These are phyloP conservation scores for Morpho deidamia DNA, from an alignment of 2,888 invertebrate genomes.

Conservation along the genomic window DNA sequence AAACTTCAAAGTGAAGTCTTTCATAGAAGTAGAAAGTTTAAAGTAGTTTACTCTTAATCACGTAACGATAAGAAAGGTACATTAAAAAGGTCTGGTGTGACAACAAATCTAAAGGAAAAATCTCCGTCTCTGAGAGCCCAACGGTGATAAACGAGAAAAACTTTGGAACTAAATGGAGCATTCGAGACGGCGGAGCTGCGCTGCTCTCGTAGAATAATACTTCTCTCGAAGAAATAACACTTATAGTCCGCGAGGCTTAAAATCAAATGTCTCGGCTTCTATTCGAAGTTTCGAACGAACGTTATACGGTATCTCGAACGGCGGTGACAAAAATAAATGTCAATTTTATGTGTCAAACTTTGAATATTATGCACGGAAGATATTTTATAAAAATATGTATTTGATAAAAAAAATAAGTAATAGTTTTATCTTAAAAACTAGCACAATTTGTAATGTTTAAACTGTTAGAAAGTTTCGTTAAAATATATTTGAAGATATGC, in stretches of 20 bases:
- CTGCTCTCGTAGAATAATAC: constrained; percentile 76
- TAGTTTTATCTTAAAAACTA: no score
- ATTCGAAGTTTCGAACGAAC: constrained; percentile 52
- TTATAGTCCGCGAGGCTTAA: constrained; percentile 77
- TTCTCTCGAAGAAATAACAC: constrained; percentile 76
- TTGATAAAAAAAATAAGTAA: no score
- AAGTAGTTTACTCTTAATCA: constrained; percentile 53
- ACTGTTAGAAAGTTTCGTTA: no score
- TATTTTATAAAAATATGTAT: not conserved
- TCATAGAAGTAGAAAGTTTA: not conserved
- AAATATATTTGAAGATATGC: no score
- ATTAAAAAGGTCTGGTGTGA: constrained; percentile 79
- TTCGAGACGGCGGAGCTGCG: constrained; percentile 74
- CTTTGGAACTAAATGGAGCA: constrained; percentile 79
- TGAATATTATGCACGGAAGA: constrained; percentile 9
- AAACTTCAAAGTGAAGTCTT: no score
- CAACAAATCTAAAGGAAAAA: constrained; percentile 79
- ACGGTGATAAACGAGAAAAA: constrained; percentile 79
- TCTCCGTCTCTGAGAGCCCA: constrained; percentile 76
- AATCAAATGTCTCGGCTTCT: constrained; percentile 74
- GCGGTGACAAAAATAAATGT: constrained; percentile 52
- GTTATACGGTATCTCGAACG: constrained; percentile 50
- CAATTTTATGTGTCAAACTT: constrained; percentile 38
- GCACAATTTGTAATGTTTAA: no score
- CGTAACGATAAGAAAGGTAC: constrained; percentile 73